Conservation (phyloP, 2,113 vertebrate species). For the Caranx melampygus region DNA sequence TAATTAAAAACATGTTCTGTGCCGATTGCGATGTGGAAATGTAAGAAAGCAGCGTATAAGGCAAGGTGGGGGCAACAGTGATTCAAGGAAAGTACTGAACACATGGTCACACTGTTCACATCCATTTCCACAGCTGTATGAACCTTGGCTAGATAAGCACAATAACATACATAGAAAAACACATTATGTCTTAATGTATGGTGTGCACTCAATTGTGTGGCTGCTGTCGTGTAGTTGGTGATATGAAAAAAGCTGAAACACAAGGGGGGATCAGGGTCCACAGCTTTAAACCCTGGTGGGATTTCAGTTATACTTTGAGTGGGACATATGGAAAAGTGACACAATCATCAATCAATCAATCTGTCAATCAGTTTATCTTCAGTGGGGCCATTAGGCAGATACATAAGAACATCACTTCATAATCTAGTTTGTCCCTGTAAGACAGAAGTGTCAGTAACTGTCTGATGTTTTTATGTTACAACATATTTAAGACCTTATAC, state of each 20-base stretch:
- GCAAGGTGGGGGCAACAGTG: background rate
- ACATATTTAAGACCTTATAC: no score
- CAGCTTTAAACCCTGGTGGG: no score
- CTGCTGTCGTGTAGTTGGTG: background rate
- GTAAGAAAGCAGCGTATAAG: background rate
- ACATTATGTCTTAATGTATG: background rate
- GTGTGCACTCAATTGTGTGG: background rate
- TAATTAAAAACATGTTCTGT: background rate
- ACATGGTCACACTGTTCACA: background rate
- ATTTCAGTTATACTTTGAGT: background rate
- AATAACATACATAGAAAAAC: background rate
- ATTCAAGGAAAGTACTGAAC: background rate
- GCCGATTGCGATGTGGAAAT: background rate
- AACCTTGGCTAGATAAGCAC: background rate
- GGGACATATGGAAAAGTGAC: no score
- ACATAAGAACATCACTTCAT: no score
- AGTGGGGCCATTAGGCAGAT: no score
- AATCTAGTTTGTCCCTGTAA: no score
- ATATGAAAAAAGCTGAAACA: background rate
- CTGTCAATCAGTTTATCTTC: no score
- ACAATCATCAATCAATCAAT: no score
- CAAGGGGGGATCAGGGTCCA: background rate
- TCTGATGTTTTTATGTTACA: no score
- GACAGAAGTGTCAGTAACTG: no score
- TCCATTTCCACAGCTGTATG: background rate